Base-by-base conservation (phyloP, 2,888 invertebrate genomes). In the Boloria selene region DNA sequence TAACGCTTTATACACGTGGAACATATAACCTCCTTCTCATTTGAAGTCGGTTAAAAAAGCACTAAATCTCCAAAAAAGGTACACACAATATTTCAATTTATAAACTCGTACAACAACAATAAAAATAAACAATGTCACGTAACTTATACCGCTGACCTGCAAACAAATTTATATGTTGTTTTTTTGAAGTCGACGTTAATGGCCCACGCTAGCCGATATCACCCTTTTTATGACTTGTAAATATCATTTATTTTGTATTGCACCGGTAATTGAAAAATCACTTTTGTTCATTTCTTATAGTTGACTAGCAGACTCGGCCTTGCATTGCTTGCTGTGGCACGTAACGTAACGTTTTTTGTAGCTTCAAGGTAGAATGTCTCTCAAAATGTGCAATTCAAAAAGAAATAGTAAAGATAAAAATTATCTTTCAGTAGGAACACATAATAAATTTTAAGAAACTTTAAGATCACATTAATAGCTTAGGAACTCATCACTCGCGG, bases 91-190 rank as follows among this genome's bases (percentile, higher is more conserved):
- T 56, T 45, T 56, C 45, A 45, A 56, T 26, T 16, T 38, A 49
- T 2, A 49, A 49, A 59, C 26, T 31, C 49, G 18, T 49, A 50
- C 78, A 78, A 80, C 81, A 78, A 78, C 79, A 75, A 66, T 69
- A 58, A 71, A 74, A 70, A 77, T 79, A 79, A 78, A 80, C 76
- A 79, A 78, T 68, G 66, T 69, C 70, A 73, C 67, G 72, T 75
- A 74, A 75, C 65, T 49, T 63, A 65, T 63, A 64, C 64, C 71
- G 70, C 66, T 72, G 63, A 60, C 68, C 68, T 54, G 52, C 53
- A 54, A 64, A 78, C 77, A 78, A 78, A 77, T 77, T 79, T 77
- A 50, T 74, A 74, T 76, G 74, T 70, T 77, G 77, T 78, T 77
- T 72, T 76, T 71, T 70, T 72, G 65, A 67, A 68, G 66, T 69